Percentiles rank a stretch among this genome's conserved stretches.
Evolutionary conservation across 2,888 invertebrate species (phyloP).

Genomic region (Acrobasis consociella): DNA sequence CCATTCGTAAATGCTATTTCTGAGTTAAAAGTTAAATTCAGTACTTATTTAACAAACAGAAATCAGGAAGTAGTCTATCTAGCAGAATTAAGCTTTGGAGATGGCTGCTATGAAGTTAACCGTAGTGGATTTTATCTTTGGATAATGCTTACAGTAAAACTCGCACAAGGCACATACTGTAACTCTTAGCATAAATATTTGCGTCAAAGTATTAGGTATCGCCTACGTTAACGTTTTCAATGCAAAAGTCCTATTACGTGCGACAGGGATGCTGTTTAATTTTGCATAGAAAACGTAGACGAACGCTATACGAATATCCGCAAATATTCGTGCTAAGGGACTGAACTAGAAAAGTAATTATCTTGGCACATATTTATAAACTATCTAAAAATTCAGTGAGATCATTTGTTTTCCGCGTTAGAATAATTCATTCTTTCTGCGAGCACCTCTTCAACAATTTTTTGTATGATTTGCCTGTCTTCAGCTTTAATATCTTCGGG

Average conservation of each 20-base stretch:
- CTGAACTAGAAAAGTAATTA: not conserved
- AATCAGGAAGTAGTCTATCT: constrained; percentile 3
- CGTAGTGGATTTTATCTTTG: not conserved
- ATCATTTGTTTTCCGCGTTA: constrained; percentile 43
- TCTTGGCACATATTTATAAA: constrained; percentile 20
- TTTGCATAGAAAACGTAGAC: too few species aligned
- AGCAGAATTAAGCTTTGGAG: not conserved
- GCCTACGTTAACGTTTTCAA: not conserved
- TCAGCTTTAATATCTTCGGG: constrained; percentile 72
- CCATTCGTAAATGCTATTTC: constrained; percentile 7
- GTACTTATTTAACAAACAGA: not conserved
- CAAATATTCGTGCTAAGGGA: too few species aligned
- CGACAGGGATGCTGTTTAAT: too few species aligned
- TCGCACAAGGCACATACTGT: constrained; percentile 16
- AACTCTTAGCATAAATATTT: not conserved
- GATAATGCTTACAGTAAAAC: not conserved
- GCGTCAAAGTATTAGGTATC: not conserved
- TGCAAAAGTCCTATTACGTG: too few species aligned
- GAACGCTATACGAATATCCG: too few species aligned
- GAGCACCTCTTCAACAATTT: constrained; percentile 75
- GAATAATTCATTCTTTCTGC: constrained; percentile 69
- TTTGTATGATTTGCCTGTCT: constrained; percentile 71
- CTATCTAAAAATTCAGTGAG: constrained; percentile 12
- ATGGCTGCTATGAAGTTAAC: not conserved
- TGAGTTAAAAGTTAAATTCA: not conserved